A percentile compares a stretch with the other conserved stretches of the same genome.
Evolutionary conservation across 2,113 vertebrate genomes (phyloP).

Genomic region (Acinonyx jubatus): DNA sequence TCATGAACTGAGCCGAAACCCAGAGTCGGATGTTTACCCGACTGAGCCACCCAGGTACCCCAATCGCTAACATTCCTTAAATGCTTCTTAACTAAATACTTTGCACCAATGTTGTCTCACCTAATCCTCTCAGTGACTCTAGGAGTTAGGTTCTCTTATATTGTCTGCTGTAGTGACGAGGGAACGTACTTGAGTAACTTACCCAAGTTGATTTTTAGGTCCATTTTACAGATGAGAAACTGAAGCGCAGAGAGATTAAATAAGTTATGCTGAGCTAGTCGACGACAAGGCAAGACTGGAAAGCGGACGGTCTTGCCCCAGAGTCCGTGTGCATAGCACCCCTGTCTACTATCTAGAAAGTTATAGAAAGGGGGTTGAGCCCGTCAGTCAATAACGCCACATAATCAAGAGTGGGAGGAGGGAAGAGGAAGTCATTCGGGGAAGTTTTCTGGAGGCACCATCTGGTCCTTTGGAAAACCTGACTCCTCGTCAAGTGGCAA

Average conservation of each 20-base stretch:
- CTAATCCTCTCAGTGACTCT: not conserved
- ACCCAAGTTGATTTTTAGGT: not conserved
- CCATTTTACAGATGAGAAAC: not conserved
- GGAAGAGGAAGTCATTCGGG: not conserved
- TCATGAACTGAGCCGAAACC: too few species aligned
- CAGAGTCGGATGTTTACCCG: too few species aligned
- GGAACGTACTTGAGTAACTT: not conserved
- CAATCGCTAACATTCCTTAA: not conserved
- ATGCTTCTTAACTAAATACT: not conserved
- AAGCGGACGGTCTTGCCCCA: not conserved
- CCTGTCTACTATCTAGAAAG: not conserved
- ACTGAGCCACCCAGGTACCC: too few species aligned
- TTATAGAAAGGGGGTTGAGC: not conserved
- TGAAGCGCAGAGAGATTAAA: not conserved
- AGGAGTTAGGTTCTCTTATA: not conserved
- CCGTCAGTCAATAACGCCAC: accelerated
- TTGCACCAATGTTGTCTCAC: not conserved
- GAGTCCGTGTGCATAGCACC: not conserved
- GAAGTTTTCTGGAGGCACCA: not conserved
- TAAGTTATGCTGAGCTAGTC: not conserved
- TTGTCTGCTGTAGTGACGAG: not conserved
- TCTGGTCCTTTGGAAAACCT: not conserved
- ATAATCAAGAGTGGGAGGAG: not conserved
- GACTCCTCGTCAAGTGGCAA: not conserved
- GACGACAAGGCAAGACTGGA: not conserved